Evolutionary conservation across 1,140 invertebrate species (phyloP).

Genomic region (Achatina immaculata): DNA sequence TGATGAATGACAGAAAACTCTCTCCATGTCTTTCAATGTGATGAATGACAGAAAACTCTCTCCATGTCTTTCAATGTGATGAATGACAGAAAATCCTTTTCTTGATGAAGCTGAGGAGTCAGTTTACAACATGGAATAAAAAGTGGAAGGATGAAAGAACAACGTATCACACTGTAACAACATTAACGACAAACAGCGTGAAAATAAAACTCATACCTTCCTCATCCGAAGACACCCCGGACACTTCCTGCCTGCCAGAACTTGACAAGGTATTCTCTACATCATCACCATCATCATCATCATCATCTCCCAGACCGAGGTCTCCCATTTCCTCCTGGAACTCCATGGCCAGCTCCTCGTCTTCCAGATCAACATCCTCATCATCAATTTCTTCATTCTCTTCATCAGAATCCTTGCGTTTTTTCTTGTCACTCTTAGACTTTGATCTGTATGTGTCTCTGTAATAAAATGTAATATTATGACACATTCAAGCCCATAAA

Average conservation of each 20-base stretch:
- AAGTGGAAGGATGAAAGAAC: too few species aligned
- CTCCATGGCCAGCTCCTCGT: slow-evolving; percentile 47
- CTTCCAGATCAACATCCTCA: slow-evolving; percentile 66
- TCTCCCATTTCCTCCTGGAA: slow-evolving; percentile 45
- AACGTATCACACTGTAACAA: too few species aligned
- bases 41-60: too few species aligned
- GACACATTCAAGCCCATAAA: too few species aligned
- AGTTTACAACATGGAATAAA: too few species aligned
- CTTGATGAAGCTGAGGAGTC: too few species aligned
- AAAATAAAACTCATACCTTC: slow-evolving; percentile 27
- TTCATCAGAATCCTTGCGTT: slow-evolving; percentile 48
- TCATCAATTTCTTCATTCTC: slow-evolving; percentile 57
- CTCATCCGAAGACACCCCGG: slow-evolving; percentile 29
- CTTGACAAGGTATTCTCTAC: slow-evolving; percentile 25
- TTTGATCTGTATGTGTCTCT: slow-evolving; percentile 49
- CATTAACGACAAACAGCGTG: too few species aligned
- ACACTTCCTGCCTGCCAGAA: slow-evolving; percentile 31
- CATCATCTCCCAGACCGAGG: slow-evolving; percentile 24
- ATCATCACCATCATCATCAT: slow-evolving; percentile 43
- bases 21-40: too few species aligned
- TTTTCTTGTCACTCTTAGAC: slow-evolving; percentile 42
- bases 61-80: too few species aligned
- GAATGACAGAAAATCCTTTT: too few species aligned
- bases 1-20: too few species aligned
- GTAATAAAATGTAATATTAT: slow-evolving; percentile 25